Base-by-base conservation (phyloP, 1,140 invertebrate genomes). In the Drosophila punjabiensis region DNA sequence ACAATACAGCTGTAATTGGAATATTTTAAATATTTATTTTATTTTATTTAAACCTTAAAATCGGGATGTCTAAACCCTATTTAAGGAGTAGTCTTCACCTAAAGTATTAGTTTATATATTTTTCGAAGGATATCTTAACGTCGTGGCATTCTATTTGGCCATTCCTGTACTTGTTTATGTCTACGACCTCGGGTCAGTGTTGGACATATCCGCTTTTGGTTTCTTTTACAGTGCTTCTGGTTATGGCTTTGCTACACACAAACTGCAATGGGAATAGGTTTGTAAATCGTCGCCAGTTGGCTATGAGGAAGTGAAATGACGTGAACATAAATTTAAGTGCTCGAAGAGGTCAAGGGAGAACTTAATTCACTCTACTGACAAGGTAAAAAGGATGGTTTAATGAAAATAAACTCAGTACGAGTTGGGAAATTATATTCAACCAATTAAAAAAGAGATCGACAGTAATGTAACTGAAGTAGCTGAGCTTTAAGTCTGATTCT, bases 201-300 rank as follows among this genome's bases (percentile, higher is more conserved):
- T 39, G 33, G 62, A 39, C 63, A 55, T 79, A 64, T 75, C 66
- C 60, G 37, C 45, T 37, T 53, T 70, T 62, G 53, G 73, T 58
- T 68, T 48, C 43, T 56, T 67, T 63, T 50, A 50, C 68, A 66
- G 55, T 59, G 58, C 68, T 78, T 56, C 39, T 60, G 67, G 61
- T 66, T 85, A 74, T 81, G 63, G 77, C 50, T 74, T 85, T 60
- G 73, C 64, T 64, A 60, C 67, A 80, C 66, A 63, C 56, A 45
- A 61, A 71, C 30, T 65, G 39, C 65, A 76, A 47, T 56, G 66
- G 33, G 14, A 56, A 66, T 18, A 30, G 41, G 45, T 41, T 65
- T 48, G 47, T 52, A 28, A 66, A 73, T 62, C 50, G 56, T 66
- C 39, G 47, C 43, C 56, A 75, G 43, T 24, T 20, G 33, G 13